Base-by-base conservation (phyloP, 1,140 invertebrate genomes). In the Aporrectodea caliginosa region DNA sequence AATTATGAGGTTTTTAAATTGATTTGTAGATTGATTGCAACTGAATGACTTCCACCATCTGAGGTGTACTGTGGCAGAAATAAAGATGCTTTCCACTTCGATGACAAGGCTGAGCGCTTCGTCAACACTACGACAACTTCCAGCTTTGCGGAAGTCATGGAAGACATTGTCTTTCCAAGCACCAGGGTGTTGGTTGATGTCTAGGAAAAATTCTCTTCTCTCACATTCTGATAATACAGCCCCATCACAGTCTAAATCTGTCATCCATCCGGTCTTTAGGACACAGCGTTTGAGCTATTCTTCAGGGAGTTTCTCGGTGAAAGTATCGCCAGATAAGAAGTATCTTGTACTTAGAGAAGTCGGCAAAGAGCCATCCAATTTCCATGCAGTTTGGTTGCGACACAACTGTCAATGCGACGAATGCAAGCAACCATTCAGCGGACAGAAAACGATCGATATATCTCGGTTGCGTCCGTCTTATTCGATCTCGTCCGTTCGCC, bases 381-480 rank as follows among this genome's bases (percentile, higher is more conserved):
- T 80, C 73, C 76, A 82, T 73, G 58, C 35, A 1, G 35, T 69
- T 0, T 83, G 82, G 82, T 71, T 83, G 43, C 71, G 82, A 30
- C 79, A 82, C 75, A 82, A 81, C 80, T 83, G 83, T 73, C 82
- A 82, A 34, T 83, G 83, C 71, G 16, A 16, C 1, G 73, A 78
- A 0, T 83, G 83, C 71, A 78, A 35, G 68, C 80, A 82, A 35
- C 32, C 69, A 73, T 69, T 35, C 29, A 82, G 78, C 73, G 83
- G 83, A 27, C 82, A 82, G 76, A 79, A 69, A 31, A 71, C 35
- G 0, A 30, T 82, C 1, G 68, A 82, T 29, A 22, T 77, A 2
- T 32, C 75, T n/a, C 31, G 69, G 30, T 68, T 70, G 0, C n/a
- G 34, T 16, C 30, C 74, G 1, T n/a, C 27, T 22, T 80, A 78